Evolutionary conservation across 2,113 vertebrate species (phyloP).

Genomic region (Neoarius graeffei): DNA sequence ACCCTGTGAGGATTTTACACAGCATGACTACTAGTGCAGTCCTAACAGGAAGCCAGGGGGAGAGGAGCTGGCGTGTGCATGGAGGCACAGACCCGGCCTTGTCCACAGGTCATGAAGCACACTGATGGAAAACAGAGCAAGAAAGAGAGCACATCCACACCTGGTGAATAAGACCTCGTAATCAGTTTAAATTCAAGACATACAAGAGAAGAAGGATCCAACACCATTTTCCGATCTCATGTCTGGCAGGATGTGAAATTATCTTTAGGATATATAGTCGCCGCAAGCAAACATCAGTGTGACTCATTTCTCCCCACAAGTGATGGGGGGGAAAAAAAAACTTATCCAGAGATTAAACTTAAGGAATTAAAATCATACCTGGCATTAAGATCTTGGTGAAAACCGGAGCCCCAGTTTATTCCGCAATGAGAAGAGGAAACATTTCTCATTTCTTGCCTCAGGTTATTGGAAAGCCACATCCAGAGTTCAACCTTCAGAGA

Average conservation of each 20-base stretch:
- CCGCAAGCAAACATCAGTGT: background rate
- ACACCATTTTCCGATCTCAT: background rate
- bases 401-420: background rate
- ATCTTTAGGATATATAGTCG: background rate
- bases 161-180: background rate
- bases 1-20: constrained; percentile 19
- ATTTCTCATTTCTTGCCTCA: background rate
- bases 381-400: background rate
- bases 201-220: background rate
- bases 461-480: background rate
- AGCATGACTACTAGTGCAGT: background rate
- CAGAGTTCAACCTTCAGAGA: background rate
- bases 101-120: background rate
- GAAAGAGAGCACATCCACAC: too few relatives aligned
- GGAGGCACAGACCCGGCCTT: background rate
- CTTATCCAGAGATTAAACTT: background rate
- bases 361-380: background rate
- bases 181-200: background rate
- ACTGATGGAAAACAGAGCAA: constrained; percentile 5
- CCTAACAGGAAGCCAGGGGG: background rate
- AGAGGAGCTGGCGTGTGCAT: background rate
- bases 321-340: background rate
- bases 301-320: background rate
- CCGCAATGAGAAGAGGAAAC: background rate
- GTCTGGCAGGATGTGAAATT: background rate